Evolutionary conservation across 2,797 vertebrate species (phyloP).

Genomic region (Pelobates cultripes): DNA sequence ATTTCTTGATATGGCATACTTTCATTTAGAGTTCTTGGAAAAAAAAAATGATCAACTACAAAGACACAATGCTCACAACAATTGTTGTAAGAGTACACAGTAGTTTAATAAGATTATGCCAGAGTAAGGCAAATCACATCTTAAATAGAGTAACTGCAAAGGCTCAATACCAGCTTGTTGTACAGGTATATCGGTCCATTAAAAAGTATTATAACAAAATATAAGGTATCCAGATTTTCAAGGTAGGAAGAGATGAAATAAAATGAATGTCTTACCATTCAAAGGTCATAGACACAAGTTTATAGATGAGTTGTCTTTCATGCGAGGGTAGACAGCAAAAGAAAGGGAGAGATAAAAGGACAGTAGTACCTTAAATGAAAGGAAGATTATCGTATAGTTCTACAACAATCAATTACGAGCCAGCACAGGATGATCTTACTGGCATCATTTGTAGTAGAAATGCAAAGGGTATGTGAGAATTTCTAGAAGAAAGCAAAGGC

Average conservation of each 20-base stretch:
- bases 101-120: neutral
- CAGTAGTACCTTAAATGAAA: neutral
- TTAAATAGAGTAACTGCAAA: neutral
- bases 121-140: no score
- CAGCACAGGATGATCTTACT: neutral
- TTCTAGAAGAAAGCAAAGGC: neutral
- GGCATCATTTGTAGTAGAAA: neutral
- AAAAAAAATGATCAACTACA: neutral
- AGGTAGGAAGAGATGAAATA: neutral
- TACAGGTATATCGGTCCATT: neutral
- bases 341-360: neutral
- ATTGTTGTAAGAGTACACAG: neutral
- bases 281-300: neutral
- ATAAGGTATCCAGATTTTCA: neutral
- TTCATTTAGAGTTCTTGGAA: slow-evolving; percentile 13
- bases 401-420: neutral
- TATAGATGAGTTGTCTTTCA: neutral
- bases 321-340: neutral
- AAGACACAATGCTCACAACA: neutral
- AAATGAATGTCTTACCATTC: neutral
- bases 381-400: neutral
- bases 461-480: neutral
- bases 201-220: neutral
- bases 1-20: slow-evolving; percentile 4
- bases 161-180: neutral